Conservation (phyloP, 1,140 invertebrate genomes). For the Penaeus chinensis region DNA sequence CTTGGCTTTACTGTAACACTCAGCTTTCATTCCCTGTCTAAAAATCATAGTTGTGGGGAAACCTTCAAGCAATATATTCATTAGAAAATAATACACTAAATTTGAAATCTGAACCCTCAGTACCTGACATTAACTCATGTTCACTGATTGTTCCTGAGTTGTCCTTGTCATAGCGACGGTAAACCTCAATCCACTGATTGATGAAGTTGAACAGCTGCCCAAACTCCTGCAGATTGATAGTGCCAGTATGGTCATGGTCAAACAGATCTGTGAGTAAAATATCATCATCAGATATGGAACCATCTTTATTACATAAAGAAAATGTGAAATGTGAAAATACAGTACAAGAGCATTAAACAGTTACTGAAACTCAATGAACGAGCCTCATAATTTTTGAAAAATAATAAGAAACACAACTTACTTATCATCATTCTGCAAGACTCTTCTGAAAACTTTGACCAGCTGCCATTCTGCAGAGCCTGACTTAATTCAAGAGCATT, state of each 20-base stretch:
- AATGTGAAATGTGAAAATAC: not conserved
- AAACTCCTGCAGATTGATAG: slow-evolving; percentile 89
- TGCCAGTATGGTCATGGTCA: slow-evolving; percentile 85
- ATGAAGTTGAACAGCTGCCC: slow-evolving; percentile 89
- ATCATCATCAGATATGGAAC: slow-evolving; percentile 4
- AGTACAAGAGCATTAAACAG: not conserved
- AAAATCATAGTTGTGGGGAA: too few species aligned
- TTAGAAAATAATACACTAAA: not conserved
- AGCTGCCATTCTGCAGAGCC: slow-evolving; percentile 88
- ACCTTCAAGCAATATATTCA: not conserved
- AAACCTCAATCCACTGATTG: slow-evolving; percentile 86
- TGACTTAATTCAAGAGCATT: slow-evolving; percentile 81
- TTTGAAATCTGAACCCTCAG: slow-evolving; percentile 45
- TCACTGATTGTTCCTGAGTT: slow-evolving; percentile 86
- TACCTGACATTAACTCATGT: slow-evolving; percentile 81
- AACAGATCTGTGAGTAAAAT: slow-evolving; percentile 80
- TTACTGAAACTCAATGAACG: not conserved
- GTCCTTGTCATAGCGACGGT: slow-evolving; percentile 84
- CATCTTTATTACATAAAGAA: not conserved
- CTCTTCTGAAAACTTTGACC: slow-evolving; percentile 84
- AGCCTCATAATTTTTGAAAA: not conserved
- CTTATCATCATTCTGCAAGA: slow-evolving; percentile 92
- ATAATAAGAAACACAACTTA: slow-evolving; percentile 68
- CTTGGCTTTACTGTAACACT: too few species aligned
- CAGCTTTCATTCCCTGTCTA: too few species aligned